phyloP scores from a whole-genome alignment of 2,113 vertebrate species.

The Oncorhynchus keta region DNA sequence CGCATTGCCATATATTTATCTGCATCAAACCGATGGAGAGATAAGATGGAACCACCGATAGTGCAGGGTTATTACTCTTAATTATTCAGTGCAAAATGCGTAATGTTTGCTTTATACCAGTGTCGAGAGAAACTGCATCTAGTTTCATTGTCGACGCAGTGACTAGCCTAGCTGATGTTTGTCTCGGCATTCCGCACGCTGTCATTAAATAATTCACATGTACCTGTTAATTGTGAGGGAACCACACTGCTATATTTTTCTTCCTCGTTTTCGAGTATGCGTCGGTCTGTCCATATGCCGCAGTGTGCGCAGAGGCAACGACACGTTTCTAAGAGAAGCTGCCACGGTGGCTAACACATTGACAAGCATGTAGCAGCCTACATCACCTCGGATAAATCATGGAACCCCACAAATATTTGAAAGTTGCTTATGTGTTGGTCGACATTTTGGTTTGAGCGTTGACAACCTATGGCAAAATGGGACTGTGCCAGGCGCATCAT shows the following conservation, averaged over 20 bases:
- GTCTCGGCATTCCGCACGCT: not conserved
- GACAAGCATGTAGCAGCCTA: no score
- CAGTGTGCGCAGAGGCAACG: slow-evolving; percentile 64
- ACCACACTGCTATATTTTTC: slow-evolving; percentile 11
- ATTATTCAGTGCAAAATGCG: slow-evolving; percentile 7
- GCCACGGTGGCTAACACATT: slow-evolving; percentile 4
- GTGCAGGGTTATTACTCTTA: not conserved
- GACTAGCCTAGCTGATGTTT: not conserved
- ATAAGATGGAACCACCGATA: not conserved
- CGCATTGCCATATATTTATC: not conserved
- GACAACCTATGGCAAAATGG: slow-evolving; percentile 3
- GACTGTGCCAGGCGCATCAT: not conserved
- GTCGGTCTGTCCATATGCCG: slow-evolving; percentile 56
- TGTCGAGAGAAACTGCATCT: not conserved
- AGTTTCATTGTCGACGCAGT: slow-evolving; percentile 8
- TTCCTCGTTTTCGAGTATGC: not conserved
- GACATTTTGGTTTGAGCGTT: not conserved
- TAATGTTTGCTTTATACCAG: not conserved
- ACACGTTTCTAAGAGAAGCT: slow-evolving; percentile 42
- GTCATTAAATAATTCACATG: not conserved
- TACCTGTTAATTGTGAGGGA: slow-evolving; percentile 17
- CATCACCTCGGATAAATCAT: not conserved
- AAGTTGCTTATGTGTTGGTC: not conserved
- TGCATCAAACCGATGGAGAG: not conserved
- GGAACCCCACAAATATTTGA: no score